Base-by-base conservation (phyloP, 1,140 invertebrate genomes). In the Drosophila tropicalis region DNA sequence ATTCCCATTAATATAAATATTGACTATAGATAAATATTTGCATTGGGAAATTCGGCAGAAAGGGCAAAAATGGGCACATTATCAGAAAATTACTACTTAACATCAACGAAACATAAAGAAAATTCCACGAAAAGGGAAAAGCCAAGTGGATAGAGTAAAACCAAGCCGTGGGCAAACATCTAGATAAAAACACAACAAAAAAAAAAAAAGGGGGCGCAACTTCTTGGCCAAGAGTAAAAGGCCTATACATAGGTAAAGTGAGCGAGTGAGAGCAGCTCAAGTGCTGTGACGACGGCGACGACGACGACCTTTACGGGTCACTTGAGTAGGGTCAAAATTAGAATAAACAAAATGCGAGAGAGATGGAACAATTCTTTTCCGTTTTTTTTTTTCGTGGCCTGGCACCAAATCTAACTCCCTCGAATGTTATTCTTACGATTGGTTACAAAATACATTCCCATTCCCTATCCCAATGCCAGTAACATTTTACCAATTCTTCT, bases 51-150 rank as follows among this genome's bases (percentile, higher is more conserved):
- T 76, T 67, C 72, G 25, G 41, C 10, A 64, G 63, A 66, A 80
- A 70, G 19, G 72, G 55, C 62, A 40, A 17, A 7, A 55, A 41
- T 25, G 40, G 39, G 17, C 9, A 62, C 55, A 89, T 81, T 90
- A 91, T 91, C 89, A 76, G 81, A 89, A 91, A 91, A 91, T 91
- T 73, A 91, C 84, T 85, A 85, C 89, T 90, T 89, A 90, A 90
- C 83, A 90, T 90, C 87, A 51, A 44, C 17, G 40, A 22, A 41
- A 17, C 15, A 47, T 36, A 17, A 69, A 47, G 25, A 57, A 62
- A 84, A 71, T 89, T 89, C 84, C 77, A 84, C 54, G 84, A 89
- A 86, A 63, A 76, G 54, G 36, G 54, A 70, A 70, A 71, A 51
- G 44, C 44, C 44, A 51, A 51, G 44, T 51, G 44, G 62, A 32